These are phyloP conservation scores for Aldrovandia affinis DNA, from an alignment of 2,797 vertebrate species.

Conservation along the genomic window DNA sequence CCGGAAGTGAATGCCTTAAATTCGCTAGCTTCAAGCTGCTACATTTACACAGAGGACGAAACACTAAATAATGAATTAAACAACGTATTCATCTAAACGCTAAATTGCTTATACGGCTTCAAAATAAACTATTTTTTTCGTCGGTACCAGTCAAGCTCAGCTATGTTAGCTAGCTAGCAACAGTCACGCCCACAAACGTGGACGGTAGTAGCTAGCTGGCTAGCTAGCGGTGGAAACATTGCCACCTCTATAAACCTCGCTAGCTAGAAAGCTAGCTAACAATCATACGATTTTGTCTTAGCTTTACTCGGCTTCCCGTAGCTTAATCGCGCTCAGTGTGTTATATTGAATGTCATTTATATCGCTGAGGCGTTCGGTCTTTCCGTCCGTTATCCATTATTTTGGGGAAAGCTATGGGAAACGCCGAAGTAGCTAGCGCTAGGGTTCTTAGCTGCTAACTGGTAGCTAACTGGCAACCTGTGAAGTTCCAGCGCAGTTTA, in stretches of 20 bases:
- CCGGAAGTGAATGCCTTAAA: no score
- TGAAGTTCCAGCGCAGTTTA: background rate
- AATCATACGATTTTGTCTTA: background rate
- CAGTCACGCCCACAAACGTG: background rate
- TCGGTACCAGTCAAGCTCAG: background rate
- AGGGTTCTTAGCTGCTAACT: background rate
- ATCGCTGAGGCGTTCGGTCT: background rate
- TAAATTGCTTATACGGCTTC: no score
- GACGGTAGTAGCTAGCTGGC: background rate
- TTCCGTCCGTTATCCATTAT: background rate
- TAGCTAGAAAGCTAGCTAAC: background rate
- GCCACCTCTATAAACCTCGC: background rate
- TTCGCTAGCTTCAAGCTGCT: no score
- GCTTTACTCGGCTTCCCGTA: no score
- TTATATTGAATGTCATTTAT: background rate
- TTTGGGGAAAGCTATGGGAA: background rate
- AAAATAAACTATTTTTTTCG: no score
- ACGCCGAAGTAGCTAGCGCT: background rate
- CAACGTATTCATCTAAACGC: no score
- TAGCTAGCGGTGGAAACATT: background rate
- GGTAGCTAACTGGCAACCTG: background rate
- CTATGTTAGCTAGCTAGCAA: background rate
- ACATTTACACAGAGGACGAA: no score
- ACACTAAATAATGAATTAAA: no score
- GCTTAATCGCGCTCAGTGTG: no score